phyloP scores from a whole-genome alignment of 2,797 vertebrate species.

The Selene dorsalis region DNA sequence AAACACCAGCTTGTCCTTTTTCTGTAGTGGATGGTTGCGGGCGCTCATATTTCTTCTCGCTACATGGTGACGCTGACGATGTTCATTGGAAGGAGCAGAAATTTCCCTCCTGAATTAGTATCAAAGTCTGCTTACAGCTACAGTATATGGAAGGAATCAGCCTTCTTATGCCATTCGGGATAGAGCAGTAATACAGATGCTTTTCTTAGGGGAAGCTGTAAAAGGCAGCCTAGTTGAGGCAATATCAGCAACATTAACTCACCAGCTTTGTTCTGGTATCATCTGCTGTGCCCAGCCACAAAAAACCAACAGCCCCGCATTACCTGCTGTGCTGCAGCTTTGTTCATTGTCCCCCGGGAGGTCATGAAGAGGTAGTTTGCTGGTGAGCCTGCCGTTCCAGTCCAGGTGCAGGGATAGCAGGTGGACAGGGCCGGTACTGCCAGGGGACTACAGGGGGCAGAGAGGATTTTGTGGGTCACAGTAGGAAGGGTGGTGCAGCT shows the following conservation, averaged over 20 bases:
- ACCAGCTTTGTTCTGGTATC: constrained; percentile 37
- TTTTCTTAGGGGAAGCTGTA: constrained; percentile 28
- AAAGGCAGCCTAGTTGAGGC: constrained; percentile 33
- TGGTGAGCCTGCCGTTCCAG: constrained; percentile 38
- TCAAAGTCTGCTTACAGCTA: constrained; percentile 16
- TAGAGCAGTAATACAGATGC: constrained; percentile 19
- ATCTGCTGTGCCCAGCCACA: constrained; percentile 26
- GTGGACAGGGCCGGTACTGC: constrained; percentile 58
- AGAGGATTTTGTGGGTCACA: constrained; percentile 68
- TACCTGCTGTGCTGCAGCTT: constrained; percentile 46
- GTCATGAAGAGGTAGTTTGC: constrained; percentile 26
- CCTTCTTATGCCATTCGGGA: constrained; percentile 2
- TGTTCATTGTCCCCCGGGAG: constrained; percentile 41
- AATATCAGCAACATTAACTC: constrained; percentile 27
- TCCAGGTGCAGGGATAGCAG: constrained; percentile 67
- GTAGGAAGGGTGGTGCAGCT: constrained; percentile 69
- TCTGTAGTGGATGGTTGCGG: constrained; percentile 11
- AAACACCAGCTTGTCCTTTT: constrained; percentile 34
- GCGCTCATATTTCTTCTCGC: constrained; percentile 19
- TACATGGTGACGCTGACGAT: constrained; percentile 9
- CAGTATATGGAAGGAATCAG: constrained; percentile 3
- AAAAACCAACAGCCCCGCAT: constrained; percentile 36
- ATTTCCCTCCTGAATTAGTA: not conserved
- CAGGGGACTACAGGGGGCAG: constrained; percentile 55
- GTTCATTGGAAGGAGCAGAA: constrained; percentile 3